A percentile compares a stretch with the other conserved stretches of the same genome.
These are phyloP conservation scores for Sphinx pinastri DNA, from an alignment of 2,888 invertebrate genomes.

Conservation along the genomic window DNA sequence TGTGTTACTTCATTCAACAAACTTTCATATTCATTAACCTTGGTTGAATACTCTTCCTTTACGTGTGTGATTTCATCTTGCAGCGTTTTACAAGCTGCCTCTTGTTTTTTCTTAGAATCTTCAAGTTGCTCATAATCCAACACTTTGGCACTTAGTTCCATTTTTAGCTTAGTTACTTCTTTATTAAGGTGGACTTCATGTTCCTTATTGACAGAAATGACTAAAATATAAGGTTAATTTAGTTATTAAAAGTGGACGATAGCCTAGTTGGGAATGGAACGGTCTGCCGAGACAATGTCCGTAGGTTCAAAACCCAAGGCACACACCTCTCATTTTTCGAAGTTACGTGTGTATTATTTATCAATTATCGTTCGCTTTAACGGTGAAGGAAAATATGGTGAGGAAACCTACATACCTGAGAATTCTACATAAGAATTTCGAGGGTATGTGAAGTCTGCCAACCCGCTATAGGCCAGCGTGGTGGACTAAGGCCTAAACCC, in stretches of 20 bases:
- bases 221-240: constrained; percentile 52
- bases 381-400: too few species aligned
- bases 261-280: too few species aligned
- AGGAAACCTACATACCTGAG: too few species aligned
- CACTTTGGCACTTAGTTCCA: constrained; percentile 82
- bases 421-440: too few species aligned
- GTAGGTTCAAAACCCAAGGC: too few species aligned
- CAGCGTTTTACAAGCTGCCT: constrained; percentile 61
- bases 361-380: too few species aligned
- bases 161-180: constrained; percentile 80
- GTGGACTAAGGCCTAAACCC: too few species aligned
- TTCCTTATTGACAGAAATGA: constrained; percentile 74
- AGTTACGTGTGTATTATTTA: too few species aligned
- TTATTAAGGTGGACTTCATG: constrained; percentile 78
- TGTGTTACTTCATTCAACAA: constrained; percentile 72
- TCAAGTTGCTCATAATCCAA: constrained; percentile 80
- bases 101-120: constrained; percentile 73
- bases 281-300: too few species aligned
- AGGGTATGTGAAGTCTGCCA: too few species aligned
- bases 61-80: constrained; percentile 69
- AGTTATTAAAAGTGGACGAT: constrained; percentile 8
- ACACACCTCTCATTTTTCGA: too few species aligned
- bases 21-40: constrained; percentile 78
- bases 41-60: constrained; percentile 68
- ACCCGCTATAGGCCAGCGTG: too few species aligned